Evolutionary conservation across 2,888 invertebrate species (phyloP), one percentile per base, ranked within the genome.

Genomic region (Mythimna albipuncta): DNA sequence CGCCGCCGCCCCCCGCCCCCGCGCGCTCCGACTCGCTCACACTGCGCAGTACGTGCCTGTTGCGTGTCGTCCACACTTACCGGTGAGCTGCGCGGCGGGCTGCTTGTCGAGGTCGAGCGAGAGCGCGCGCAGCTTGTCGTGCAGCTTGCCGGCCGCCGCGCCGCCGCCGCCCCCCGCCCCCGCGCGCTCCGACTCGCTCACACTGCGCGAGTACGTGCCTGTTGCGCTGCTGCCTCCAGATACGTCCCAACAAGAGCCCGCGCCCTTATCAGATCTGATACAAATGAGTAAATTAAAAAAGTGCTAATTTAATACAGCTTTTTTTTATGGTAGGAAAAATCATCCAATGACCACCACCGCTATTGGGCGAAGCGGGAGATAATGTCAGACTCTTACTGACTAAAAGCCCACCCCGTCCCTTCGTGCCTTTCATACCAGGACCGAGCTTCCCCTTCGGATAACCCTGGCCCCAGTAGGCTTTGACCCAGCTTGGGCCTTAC

Each of bases 61-160:
- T 44, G 44, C 44, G 44, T 44, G 44, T 44, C 38, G 57, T 57
- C 2, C 6, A 16, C 0, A 55, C n/a, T 6, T 77, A 92, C 94
- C 94, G 21, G 93, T 90, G 6, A 92, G 90, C 41, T 87, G 88
- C 16, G 89, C 81, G 6, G 88, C 77, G 50, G 94, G 94, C 83
- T 97, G 97, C 84, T 97, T 97, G 85, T 97, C 97, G 63, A 97
- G 93, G 86, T 98, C 98, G 2, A 98, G 95, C 35, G 98, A 98
- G 85, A 98, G 95, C n/a, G 98, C 97, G 72, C 98, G 96, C 38
- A 97, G 94, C 89, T 97, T 97, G 88, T 97, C 97, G 61, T 93
- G 91, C 57, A 94, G 91, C 44, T 87, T 85, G 67, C 87, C 86
- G 9, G 50, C 87, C 91, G 35, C 64, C 41, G 82, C 11, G 88